These are phyloP conservation scores for Drosophila micromelanica DNA, from an alignment of 1,140 invertebrate species.

Conservation along the genomic window DNA sequence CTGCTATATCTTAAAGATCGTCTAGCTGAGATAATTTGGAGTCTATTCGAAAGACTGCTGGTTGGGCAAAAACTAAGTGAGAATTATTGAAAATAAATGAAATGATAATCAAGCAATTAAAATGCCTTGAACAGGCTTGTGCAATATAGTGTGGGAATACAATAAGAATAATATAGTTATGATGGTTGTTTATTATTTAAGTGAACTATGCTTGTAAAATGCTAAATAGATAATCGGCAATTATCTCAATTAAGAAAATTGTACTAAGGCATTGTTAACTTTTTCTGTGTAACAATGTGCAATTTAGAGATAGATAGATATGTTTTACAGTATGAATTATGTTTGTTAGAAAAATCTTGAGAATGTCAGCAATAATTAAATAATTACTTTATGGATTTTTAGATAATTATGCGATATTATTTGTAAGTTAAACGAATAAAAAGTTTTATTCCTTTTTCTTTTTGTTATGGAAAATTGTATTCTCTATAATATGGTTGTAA, in stretches of 20 bases:
- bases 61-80: slow-evolving; percentile 43
- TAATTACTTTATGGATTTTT: too few relatives aligned
- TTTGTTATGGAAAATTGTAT: too few relatives aligned
- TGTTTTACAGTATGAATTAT: too few relatives aligned
- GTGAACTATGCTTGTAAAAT: background rate
- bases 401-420: too few relatives aligned
- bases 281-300: too few relatives aligned
- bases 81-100: slow-evolving; percentile 69
- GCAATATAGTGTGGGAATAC: slow-evolving; percentile 48
- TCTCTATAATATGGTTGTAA: background rate
- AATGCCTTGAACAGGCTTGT: slow-evolving; percentile 24
- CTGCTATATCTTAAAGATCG: slow-evolving; percentile 64
- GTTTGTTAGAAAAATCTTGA: too few relatives aligned
- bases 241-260: background rate
- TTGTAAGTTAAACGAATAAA: too few relatives aligned
- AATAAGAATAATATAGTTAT: slow-evolving; percentile 2
- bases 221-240: slow-evolving; percentile 3
- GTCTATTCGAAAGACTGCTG: slow-evolving; percentile 41
- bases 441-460: too few relatives aligned
- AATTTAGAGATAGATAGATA: too few relatives aligned
- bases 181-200: slow-evolving; percentile 8
- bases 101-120: slow-evolving; percentile 65
- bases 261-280: background rate
- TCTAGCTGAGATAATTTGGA: slow-evolving; percentile 54
- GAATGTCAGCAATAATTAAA: too few relatives aligned